Conservation (phyloP, 2,797 vertebrate species). For the Trachurus trachurus region DNA sequence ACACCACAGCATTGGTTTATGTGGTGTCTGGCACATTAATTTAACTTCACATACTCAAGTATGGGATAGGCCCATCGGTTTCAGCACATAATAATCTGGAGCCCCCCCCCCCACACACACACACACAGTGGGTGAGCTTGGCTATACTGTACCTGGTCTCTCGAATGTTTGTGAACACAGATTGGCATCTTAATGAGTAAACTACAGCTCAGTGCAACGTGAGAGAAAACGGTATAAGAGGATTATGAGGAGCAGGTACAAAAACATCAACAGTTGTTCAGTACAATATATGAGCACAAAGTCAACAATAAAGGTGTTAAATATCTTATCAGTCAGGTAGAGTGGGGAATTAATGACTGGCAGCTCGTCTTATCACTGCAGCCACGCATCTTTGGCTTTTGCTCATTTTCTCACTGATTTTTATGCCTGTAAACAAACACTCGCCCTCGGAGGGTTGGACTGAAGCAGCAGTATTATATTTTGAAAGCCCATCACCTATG, state of each 20-base stretch:
- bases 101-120: neutral
- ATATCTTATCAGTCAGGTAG: neutral
- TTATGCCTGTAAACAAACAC: neutral
- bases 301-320: no score
- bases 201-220: neutral
- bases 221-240: neutral
- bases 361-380: no score
- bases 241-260: neutral
- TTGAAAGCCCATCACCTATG: neutral
- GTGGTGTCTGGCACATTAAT: neutral
- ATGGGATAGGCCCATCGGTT: no score
- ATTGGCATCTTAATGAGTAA: neutral
- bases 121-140: neutral
- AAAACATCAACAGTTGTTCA: neutral
- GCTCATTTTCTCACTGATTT: neutral
- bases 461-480: neutral
- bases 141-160: neutral
- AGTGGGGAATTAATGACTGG: no score
- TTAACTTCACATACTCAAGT: neutral
- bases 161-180: neutral
- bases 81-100: neutral
- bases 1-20: neutral
- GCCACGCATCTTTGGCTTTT: no score
- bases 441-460: neutral
- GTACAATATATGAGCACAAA: neutral